Base-by-base conservation (phyloP, 2,797 vertebrate genomes). In the Micromesistius poutassou region DNA sequence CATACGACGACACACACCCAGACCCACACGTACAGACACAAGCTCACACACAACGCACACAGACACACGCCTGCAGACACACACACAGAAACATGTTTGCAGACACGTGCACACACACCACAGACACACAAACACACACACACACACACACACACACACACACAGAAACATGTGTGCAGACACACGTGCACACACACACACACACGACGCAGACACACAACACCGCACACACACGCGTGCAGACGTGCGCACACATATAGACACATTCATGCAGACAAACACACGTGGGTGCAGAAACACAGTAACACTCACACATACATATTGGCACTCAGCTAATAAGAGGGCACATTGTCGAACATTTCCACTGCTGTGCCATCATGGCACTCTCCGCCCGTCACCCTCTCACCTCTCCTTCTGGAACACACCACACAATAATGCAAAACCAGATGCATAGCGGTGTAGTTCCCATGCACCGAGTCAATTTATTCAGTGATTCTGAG, bases 81-180 rank as follows among this genome's bases (percentile, higher is more conserved):
- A 68, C 66, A 9, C 62, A 66, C 33, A 28, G 30, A 84, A 81
- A 85, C 62, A 19, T 13, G 13, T n/a, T n/a, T 62, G 55, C 55
- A 62, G 22, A 28, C 62, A 66, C 50, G n/a, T 19, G 19, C 16
- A 22, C 46, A 50, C 46, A 50, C 46, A 19, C 19, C 2, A n/a
- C n/a, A n/a, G n/a, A n/a, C n/a, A n/a, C n/a, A n/a, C n/a, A n/a
- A n/a, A n/a, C n/a, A 50, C 13, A 16, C 46, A 50, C n/a, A 81
- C 30, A 55, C 75, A 71, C 46, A 55, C 35, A 36, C 35, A 36
- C 3, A 36, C 35, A 50, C 46, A 5, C 33, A 5, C n/a, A 25
- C 55, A 66, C 22, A 66, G n/a, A 66, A 7, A 66, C 62, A 3
- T 28, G n/a, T n/a, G 4, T 66, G 62, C 62, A 68, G 55, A 62